Base-by-base conservation (phyloP, 1,140 invertebrate genomes). In the Drosophila ercepeae region DNA sequence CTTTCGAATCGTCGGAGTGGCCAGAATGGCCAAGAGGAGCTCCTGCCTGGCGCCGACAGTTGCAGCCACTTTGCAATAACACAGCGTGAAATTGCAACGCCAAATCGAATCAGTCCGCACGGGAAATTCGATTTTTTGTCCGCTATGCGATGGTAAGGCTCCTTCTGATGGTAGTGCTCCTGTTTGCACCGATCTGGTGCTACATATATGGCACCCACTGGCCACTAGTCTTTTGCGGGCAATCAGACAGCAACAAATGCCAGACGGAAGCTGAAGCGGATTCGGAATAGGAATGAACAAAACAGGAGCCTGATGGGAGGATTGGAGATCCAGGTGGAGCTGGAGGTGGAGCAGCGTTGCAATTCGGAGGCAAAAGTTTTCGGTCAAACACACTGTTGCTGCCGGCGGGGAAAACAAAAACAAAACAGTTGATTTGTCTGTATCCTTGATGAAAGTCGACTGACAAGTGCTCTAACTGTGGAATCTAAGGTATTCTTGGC, bases 61-160 rank as follows among this genome's bases (percentile, higher is more conserved):
- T 77, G 73, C 78, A 82, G 83, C 83, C 83, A 89, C 83, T 89
- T 89, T 89, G 86, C 88, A 89, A 89, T 86, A 89, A 89, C 86
- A 89, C 88, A 89, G 88, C 88, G 88, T 90, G 88, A 90, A 90
- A 90, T 90, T 90, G 88, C 88, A 90, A 70, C 88, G 88, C 78
- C 88, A 90, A 90, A 90, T 90, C 88, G 88, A 90, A 90, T 90
- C 88, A 90, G 88, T 88, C 82, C 88, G 72, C 72, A 82, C 82
- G 82, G 84, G 79, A 90, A 90, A 90, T 90, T 90, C 88, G 88
- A 90, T 90, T 90, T 77, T 90, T 75, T 71, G 51, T 44, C 49
- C 63, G 39, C 23, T 18, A 11, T 44, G 58, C 13, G 36, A 51
- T 48, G 51, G 16, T 57, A 55, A 39, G 58, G 60, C 49, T 32